Evolutionary conservation across 2,113 vertebrate species (phyloP).

Genomic region (Sardina pilchardus): DNA sequence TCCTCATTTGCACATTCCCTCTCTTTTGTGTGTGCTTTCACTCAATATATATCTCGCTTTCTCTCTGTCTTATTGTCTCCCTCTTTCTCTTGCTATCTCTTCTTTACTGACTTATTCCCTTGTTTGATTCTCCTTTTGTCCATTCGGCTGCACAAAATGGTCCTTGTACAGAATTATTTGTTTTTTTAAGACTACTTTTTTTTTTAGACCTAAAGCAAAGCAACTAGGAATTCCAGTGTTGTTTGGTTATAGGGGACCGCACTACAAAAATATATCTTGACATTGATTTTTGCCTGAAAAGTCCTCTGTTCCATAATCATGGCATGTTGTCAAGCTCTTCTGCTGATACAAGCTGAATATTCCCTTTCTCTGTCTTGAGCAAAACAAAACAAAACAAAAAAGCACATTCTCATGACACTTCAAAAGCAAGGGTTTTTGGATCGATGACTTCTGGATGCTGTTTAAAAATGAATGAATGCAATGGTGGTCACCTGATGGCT

Average conservation of each 20-base stretch:
- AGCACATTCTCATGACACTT: not conserved
- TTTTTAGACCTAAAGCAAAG: not conserved
- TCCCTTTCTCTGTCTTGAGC: not conserved
- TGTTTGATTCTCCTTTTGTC: not conserved
- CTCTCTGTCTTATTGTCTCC: not conserved
- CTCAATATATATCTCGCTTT: not conserved
- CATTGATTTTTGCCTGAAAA: conserved; percentile 6
- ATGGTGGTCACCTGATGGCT: conserved; percentile 13
- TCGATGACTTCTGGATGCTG: conserved; percentile 9
- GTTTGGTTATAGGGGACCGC: not conserved
- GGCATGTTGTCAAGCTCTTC: not conserved
- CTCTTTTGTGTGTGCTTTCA: conserved; percentile 4
- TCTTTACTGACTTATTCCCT: not conserved
- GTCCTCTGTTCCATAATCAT: not conserved
- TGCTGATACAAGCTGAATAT: conserved; percentile 1
- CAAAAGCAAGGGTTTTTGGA: not conserved
- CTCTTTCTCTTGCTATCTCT: not conserved
- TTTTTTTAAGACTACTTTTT: not conserved
- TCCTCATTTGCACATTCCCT: not conserved
- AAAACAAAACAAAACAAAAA: not conserved
- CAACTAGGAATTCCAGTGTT: not conserved
- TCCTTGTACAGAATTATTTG: not conserved
- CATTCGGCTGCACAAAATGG: not conserved
- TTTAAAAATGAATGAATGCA: conserved; percentile 15
- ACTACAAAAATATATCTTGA: not conserved